Evolutionary conservation across 2,797 vertebrate species (phyloP).

Genomic region (Micropoecilia bifurca): DNA sequence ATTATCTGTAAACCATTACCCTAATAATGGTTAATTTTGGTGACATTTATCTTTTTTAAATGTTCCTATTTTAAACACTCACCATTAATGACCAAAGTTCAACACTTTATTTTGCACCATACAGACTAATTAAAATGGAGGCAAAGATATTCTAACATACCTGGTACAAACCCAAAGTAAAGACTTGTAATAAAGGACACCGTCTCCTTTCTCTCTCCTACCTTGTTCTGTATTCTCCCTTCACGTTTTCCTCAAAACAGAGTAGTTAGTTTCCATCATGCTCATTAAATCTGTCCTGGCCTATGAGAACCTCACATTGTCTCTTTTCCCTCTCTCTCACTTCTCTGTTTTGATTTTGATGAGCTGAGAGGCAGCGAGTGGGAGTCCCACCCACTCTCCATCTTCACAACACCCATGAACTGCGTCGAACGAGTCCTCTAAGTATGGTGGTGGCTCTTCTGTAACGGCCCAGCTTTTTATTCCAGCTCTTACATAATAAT

Average conservation of each 20-base stretch:
- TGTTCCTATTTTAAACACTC: not conserved
- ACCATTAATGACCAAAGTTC: too few species aligned
- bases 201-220: not conserved
- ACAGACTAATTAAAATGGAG: not conserved
- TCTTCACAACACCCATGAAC: constrained; percentile 50
- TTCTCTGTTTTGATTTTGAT: constrained; percentile 35
- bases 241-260: not conserved
- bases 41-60: not conserved
- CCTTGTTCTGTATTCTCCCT: not conserved
- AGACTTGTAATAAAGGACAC: not conserved
- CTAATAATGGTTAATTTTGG: not conserved
- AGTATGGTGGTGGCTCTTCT: constrained; percentile 5
- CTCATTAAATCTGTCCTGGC: constrained; percentile 46
- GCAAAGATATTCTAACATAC: not conserved
- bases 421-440: constrained; percentile 14
- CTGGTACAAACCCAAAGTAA: not conserved
- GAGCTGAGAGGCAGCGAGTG: constrained; percentile 49
- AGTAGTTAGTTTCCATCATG: constrained; percentile 29
- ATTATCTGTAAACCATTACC: not conserved
- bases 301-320: constrained; percentile 32
- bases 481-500: constrained; percentile 34
- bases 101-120: not conserved
- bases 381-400: constrained; percentile 66
- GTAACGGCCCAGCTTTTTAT: not conserved
- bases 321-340: constrained; percentile 13